These are phyloP conservation scores for Dromius quadrimaculatus DNA, from an alignment of 2,888 invertebrate genomes.

Conservation along the genomic window DNA sequence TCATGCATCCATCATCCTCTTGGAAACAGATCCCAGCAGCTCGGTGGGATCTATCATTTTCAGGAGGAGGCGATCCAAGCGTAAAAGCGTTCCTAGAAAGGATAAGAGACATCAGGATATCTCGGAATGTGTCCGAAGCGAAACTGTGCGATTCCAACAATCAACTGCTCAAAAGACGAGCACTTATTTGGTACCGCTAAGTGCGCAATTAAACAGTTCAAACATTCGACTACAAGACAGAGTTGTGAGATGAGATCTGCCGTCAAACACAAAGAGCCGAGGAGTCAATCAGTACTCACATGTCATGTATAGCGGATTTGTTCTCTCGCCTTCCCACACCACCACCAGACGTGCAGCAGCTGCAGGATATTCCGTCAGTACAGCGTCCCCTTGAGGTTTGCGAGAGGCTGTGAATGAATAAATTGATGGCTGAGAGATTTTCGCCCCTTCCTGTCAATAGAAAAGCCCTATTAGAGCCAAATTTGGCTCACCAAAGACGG, in stretches of 20 bases:
- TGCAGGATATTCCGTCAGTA: neutral
- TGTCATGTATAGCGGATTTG: neutral
- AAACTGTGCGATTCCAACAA: neutral
- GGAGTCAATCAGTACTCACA: neutral
- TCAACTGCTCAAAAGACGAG: neutral
- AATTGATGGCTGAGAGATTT: neutral
- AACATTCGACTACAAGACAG: too few species aligned
- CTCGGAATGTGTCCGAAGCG: neutral
- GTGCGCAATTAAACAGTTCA: neutral
- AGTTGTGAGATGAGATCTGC: neutral
- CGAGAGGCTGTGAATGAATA: neutral
- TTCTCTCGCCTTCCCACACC: neutral
- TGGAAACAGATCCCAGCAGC: neutral
- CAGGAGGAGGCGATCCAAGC: neutral
- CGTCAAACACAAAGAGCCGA: neutral
- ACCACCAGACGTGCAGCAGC: neutral
- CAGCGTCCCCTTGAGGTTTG: neutral
- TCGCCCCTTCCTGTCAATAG: too few species aligned
- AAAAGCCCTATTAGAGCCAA: too few species aligned
- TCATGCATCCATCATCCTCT: too few species aligned
- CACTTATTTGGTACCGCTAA: neutral
- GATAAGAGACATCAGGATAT: neutral
- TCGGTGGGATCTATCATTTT: neutral
- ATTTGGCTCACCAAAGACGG: too few species aligned
- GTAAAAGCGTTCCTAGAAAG: neutral